Conservation (phyloP, 2,797 vertebrate species). For the Manis javanica region DNA sequence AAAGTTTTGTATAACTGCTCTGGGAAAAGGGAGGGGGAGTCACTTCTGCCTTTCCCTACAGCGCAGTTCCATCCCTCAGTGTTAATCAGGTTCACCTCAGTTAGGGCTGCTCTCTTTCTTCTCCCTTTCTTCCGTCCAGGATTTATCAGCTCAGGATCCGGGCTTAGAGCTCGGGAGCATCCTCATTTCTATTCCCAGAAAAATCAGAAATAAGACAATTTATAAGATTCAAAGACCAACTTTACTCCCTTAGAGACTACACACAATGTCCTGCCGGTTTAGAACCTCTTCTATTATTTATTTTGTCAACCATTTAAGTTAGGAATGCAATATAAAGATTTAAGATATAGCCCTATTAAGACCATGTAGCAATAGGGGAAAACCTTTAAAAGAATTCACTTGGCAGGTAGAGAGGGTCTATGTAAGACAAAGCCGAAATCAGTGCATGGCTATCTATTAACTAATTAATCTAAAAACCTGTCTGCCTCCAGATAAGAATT, state of each 20-base stretch:
- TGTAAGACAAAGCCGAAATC: neutral
- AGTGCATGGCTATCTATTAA: conserved; percentile 22
- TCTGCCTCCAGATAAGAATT: conserved; percentile 59
- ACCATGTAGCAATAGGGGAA: neutral
- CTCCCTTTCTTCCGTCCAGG: neutral
- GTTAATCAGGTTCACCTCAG: neutral
- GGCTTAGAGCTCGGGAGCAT: neutral
- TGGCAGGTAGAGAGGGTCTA: neutral
- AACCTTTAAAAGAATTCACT: conserved; percentile 45
- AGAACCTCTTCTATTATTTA: conserved; percentile 12
- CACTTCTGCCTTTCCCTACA: neutral
- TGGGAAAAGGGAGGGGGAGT: neutral
- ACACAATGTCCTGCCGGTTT: conserved; percentile 15
- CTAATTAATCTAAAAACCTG: conserved; percentile 63
- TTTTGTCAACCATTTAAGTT: conserved; percentile 27
- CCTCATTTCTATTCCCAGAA: neutral
- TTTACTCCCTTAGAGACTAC: neutral
- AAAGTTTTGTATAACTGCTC: conserved; percentile 41
- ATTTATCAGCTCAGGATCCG: neutral
- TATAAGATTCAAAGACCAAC: neutral
- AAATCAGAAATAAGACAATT: neutral
- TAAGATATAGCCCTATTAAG: neutral
- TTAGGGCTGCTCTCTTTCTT: neutral
- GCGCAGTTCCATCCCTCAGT: neutral
- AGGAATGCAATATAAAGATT: conserved; percentile 39